phyloP scores from a whole-genome alignment of 2,113 vertebrate species.

The Scomber colias region DNA sequence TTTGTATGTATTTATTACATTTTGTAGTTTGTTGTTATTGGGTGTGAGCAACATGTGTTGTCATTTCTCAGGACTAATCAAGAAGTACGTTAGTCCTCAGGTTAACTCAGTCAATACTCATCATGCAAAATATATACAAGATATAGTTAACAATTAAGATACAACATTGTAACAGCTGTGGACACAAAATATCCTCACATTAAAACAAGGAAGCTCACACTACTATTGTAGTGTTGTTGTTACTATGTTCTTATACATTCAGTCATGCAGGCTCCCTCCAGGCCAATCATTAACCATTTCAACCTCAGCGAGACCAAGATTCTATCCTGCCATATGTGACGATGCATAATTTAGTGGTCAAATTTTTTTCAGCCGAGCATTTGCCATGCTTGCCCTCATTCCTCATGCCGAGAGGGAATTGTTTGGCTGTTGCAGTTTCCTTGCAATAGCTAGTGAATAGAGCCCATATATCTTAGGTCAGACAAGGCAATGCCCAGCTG shows the following conservation, averaged over 20 bases:
- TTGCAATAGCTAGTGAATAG: slow-evolving; percentile 19
- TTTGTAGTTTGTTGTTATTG: background rate
- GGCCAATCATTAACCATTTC: slow-evolving; percentile 84
- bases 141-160: slow-evolving; percentile 6
- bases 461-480: slow-evolving; percentile 33
- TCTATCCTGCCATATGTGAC: slow-evolving; percentile 81
- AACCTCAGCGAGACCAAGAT: slow-evolving; percentile 74
- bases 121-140: slow-evolving; percentile 17
- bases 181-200: slow-evolving; percentile 23
- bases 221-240: slow-evolving; percentile 22
- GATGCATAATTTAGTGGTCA: slow-evolving; percentile 85
- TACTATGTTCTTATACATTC: slow-evolving; percentile 64
- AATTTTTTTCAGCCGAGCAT: slow-evolving; percentile 57
- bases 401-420: slow-evolving; percentile 57
- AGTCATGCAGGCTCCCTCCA: slow-evolving; percentile 71
- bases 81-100: slow-evolving; percentile 1
- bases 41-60: background rate
- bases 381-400: slow-evolving; percentile 79
- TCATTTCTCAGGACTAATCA: background rate
- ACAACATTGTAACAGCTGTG: slow-evolving; percentile 38
- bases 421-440: slow-evolving; percentile 50
- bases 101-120: background rate
- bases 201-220: slow-evolving; percentile 34
- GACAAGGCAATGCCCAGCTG: slow-evolving; percentile 18
- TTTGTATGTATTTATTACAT: background rate